phyloP scores from a whole-genome alignment of 2,113 vertebrate genomes.

The Smithornis capensis region DNA sequence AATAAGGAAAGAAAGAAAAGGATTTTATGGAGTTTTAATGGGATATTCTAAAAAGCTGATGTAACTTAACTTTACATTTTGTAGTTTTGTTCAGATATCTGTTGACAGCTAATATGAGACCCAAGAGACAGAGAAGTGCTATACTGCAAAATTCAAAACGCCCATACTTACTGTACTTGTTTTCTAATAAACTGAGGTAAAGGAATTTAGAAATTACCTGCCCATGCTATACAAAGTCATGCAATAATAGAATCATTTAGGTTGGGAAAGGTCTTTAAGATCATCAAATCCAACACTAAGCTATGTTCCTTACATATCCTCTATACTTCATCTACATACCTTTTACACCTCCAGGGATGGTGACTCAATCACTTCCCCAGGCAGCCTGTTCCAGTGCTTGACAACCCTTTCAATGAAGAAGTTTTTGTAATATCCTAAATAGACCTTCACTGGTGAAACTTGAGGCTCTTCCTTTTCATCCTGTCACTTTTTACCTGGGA shows the following conservation, averaged over 20 bases:
- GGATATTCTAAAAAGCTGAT: neutral
- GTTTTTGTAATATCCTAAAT: neutral
- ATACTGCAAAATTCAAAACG: neutral
- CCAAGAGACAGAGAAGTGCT: neutral
- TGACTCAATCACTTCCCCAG: neutral
- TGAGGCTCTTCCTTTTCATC: neutral
- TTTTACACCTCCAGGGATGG: neutral
- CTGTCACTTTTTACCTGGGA: neutral
- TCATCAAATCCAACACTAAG: neutral
- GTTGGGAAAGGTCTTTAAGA: neutral
- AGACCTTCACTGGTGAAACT: neutral
- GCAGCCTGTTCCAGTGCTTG: neutral
- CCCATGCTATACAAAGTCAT: neutral
- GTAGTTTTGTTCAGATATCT: neutral
- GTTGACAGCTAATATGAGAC: neutral
- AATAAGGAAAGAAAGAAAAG: neutral
- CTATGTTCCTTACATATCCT: neutral
- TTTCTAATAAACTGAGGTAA: neutral
- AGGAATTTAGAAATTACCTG: neutral
- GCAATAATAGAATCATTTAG: neutral
- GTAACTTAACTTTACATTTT: neutral
- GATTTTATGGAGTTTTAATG: neutral
- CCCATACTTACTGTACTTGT: neutral
- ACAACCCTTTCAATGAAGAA: neutral
- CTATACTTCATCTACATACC: neutral